Evolutionary conservation across 1,140 invertebrate genomes (phyloP), one percentile per base, ranked within the genome.

Genomic region (Tachypleus tridentatus): DNA sequence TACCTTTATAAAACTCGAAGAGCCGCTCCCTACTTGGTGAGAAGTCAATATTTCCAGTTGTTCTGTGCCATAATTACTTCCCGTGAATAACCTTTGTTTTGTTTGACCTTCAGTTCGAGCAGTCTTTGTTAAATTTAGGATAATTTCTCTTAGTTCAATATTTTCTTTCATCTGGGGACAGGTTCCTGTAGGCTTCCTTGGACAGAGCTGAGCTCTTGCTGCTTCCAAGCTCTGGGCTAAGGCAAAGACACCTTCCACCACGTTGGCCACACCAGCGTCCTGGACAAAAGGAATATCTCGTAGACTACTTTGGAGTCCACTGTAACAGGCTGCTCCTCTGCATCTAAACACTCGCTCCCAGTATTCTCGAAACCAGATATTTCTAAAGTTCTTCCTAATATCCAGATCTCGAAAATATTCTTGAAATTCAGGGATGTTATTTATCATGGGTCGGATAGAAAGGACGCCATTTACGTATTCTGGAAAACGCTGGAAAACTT

Each of bases 181-280:
- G 71, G 77, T 7, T 71, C 71, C 61, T 63, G 70, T 47, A 8
- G 66, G 67, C 70, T 74, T 63, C 68, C 69, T 51, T 62, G 67
- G 51, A 72, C 77, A 76, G 68, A 79, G 64, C 70, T 75, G 65
- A 63, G 64, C 51, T 67, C 57, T 73, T 70, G 67, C 68, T 54
- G 64, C 69, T 65, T 69, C 75, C 59, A 71, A 66, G 65, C 68
- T 73, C 51, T 75, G 68, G 5, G 73, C 74, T n/a, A 77, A 59
- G 2, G 76, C 63, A 48, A 72, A 70, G 4, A 79, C 74, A 47
- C 76, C 74, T 64, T 76, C 75, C 4, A 78, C 75, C n/a, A 76
- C 77, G n/a, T 74, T 73, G 47, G 78, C 66, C 5, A 75, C 72
- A 5, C 69, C 69, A 3, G 72, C 69, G 56, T 77, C 75, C 60